phyloP scores from a whole-genome alignment of 1,140 invertebrate genomes.

The Myzus persicae region DNA sequence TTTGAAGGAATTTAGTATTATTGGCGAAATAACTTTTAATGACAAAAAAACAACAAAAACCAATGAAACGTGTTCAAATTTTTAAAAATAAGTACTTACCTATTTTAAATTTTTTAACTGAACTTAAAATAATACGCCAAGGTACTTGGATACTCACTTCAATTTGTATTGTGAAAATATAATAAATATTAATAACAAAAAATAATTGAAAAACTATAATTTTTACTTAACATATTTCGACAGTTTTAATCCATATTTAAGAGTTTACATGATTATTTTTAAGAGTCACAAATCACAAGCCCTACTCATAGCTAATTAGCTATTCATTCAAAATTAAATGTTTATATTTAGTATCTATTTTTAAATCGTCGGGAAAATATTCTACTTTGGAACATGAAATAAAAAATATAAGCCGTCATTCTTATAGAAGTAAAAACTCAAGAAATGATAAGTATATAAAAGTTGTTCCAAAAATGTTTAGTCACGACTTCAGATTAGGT shows the following conservation, averaged over 20 bases:
- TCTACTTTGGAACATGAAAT: not conserved
- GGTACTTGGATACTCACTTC: too few relatives aligned
- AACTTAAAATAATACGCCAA: too few relatives aligned
- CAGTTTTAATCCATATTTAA: not conserved
- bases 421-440: not conserved
- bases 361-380: not conserved
- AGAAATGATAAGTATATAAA: not conserved
- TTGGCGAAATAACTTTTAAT: not conserved
- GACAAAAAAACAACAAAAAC: not conserved
- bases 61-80: too few relatives aligned
- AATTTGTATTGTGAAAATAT: not conserved
- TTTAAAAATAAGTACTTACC: too few relatives aligned
- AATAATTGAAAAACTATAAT: not conserved
- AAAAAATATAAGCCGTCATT: not conserved
- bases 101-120: too few relatives aligned
- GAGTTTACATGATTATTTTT: not conserved
- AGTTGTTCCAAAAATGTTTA: not conserved
- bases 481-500: not conserved
- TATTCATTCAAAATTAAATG: not conserved
- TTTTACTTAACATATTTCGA: not conserved
- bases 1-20: not conserved
- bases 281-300: not conserved
- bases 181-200: not conserved
- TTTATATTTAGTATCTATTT: not conserved
- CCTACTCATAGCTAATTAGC: not conserved